Base-by-base conservation (phyloP, 2,888 invertebrate genomes). In the Metacarcinus magister region DNA sequence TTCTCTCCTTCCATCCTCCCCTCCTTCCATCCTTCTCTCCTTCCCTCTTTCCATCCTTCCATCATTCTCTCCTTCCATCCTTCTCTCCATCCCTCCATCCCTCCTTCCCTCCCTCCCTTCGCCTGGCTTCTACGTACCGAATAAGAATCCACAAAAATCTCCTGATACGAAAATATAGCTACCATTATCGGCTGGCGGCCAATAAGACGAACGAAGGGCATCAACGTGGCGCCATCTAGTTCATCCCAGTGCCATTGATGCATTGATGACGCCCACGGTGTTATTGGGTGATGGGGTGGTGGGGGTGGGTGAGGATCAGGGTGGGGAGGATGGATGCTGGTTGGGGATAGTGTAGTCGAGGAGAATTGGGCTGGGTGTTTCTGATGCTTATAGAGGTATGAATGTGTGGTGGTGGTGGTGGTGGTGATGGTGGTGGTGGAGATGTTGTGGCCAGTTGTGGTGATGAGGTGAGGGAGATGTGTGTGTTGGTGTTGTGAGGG, bases 141-240 rank as follows among this genome's bases (percentile, higher is more conserved):
- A 95, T 95, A 95, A 95, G 82, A 95, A 82, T 92, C 92, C 95
- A 46, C 82, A 82, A 48, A 44, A 92, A 92, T 95, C 92, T 75
- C 92, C 46, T 82, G 95, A 92, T 95, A 95, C 92, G 82, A 95
- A 95, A 92, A 95, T 95, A 95, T 95, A n/a, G 92, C 87, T 13
- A 87, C 92, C 95, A 95, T 95, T 95, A 95, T 95, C 82, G 92
- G 82, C 16, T 46, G n/a, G 82, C 82, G 95, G 28, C 82, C 95
- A 95, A 95, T 95, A 95, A 95, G 95, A 95, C 92, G 92, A 46
- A 67, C 43, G 48, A 48, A 60, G n/a, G 95, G 44, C 92, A 75
- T 75, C 82, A 46, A 44, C 91, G 54, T 19, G 39, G n/a, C 60
- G 23, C 54, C 54, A 89, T 48, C 92, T 92, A 28, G 46, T 90